Evolutionary conservation across 1,140 invertebrate species (phyloP).

Genomic region (Bombyx mandarina): DNA sequence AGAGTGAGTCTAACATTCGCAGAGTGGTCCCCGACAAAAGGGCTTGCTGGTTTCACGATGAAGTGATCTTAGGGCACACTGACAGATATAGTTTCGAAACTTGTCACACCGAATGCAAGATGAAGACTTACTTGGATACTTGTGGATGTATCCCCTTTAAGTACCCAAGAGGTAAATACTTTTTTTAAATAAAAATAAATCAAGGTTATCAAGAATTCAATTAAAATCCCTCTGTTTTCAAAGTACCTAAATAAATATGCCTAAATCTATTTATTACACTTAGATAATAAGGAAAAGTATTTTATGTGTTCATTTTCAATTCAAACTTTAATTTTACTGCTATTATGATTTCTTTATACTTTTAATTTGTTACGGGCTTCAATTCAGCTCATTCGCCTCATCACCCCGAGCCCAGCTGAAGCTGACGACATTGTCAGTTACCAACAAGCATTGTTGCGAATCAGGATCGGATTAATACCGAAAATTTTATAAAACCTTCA

Average conservation of each 20-base stretch:
- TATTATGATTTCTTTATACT: too few relatives aligned
- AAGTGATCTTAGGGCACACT: slow-evolving; percentile 33
- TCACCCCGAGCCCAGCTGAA: too few relatives aligned
- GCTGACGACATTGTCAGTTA: too few relatives aligned
- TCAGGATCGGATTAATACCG: too few relatives aligned
- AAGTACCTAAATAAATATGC: not conserved
- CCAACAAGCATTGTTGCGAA: too few relatives aligned
- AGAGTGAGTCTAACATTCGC: slow-evolving; percentile 29
- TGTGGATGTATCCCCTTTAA: slow-evolving; percentile 54
- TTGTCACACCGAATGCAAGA: slow-evolving; percentile 48
- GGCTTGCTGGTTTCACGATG: slow-evolving; percentile 49
- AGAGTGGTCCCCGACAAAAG: slow-evolving; percentile 25
- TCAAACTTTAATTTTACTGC: too few relatives aligned
- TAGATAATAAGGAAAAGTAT: too few relatives aligned
- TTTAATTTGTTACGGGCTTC: too few relatives aligned
- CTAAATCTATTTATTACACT: not conserved
- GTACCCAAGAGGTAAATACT: slow-evolving; percentile 40
- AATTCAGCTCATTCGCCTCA: too few relatives aligned
- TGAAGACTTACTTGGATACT: slow-evolving; percentile 30
- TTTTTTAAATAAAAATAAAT: not conserved
- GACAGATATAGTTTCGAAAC: slow-evolving; percentile 52
- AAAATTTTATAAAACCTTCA: too few relatives aligned
- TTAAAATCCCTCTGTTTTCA: not conserved
- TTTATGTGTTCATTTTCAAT: too few relatives aligned
- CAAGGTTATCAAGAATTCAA: not conserved